Evolutionary conservation across 2,888 invertebrate species (phyloP).

Genomic region (Orthosia gracilis): DNA sequence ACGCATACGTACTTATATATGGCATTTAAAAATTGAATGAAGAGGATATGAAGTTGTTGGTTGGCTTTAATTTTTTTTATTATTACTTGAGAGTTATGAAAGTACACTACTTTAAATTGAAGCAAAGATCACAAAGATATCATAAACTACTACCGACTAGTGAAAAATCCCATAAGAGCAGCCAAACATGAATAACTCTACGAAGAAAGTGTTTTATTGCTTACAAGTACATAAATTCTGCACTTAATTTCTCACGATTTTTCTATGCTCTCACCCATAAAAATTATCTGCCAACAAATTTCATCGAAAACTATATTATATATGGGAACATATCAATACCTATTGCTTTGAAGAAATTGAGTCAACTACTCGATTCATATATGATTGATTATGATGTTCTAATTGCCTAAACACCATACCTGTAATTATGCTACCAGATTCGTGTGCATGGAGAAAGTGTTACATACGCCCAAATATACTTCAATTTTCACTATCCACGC

Average conservation of each 20-base stretch:
- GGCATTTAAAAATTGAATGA: neutral
- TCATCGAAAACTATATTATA: slow-evolving; percentile 19
- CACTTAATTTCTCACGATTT: slow-evolving; percentile 27
- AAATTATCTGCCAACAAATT: slow-evolving; percentile 21
- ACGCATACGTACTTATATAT: neutral
- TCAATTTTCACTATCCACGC: slow-evolving; percentile 73
- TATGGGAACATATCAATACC: neutral
- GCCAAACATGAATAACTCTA: slow-evolving; percentile 10
- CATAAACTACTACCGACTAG: neutral
- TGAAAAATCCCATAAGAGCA: slow-evolving; percentile 5
- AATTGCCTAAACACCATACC: slow-evolving; percentile 66
- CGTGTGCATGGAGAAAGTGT: slow-evolving; percentile 71
- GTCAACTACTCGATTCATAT: slow-evolving; percentile 50
- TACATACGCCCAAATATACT: slow-evolving; percentile 64
- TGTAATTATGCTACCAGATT: slow-evolving; percentile 71
- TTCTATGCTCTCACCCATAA: slow-evolving; percentile 41
- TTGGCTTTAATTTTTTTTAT: neutral
- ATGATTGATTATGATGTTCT: slow-evolving; percentile 61
- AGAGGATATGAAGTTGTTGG: no score
- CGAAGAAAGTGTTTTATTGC: slow-evolving; percentile 36
- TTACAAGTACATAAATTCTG: slow-evolving; percentile 29
- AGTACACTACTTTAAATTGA: neutral
- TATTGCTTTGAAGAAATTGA: slow-evolving; percentile 32
- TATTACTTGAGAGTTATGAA: neutral
- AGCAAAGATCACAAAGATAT: neutral